These are phyloP conservation scores for Tyria jacobaeae DNA, from an alignment of 2,888 invertebrate genomes.

Conservation along the genomic window DNA sequence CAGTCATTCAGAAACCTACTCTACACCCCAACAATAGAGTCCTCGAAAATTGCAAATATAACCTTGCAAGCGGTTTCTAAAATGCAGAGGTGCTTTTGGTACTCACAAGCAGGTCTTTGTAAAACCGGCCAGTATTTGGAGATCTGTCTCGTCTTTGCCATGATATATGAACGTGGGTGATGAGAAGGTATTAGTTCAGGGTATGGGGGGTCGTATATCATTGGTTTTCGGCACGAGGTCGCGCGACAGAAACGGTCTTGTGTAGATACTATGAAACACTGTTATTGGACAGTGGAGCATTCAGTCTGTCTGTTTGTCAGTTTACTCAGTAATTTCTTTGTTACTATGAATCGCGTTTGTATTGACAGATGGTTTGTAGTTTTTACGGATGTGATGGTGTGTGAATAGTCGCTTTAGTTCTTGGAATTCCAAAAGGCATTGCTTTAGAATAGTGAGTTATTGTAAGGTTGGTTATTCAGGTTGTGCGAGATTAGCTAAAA, in stretches of 20 bases:
- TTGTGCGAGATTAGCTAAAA: constrained; percentile 1
- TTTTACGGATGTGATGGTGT: constrained; percentile 48
- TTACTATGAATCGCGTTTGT: constrained; percentile 81
- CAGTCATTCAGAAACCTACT: constrained; percentile 62
- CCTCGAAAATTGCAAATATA: constrained; percentile 57
- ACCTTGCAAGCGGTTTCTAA: constrained; percentile 72
- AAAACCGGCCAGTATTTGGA: constrained; percentile 65
- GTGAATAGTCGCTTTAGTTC: constrained; percentile 45
- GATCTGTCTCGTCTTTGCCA: constrained; percentile 66
- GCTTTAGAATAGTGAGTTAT: constrained; percentile 34
- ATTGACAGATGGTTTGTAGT: constrained; percentile 69
- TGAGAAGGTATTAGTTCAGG: constrained; percentile 50
- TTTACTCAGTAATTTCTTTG: constrained; percentile 77
- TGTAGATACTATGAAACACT: constrained; percentile 81
- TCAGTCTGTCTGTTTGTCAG: constrained; percentile 72
- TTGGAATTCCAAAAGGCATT: constrained; percentile 45
- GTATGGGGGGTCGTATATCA: constrained; percentile 53
- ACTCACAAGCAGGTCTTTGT: constrained; percentile 83
- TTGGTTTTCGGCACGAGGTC: constrained; percentile 75
- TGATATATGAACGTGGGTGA: constrained; percentile 45
- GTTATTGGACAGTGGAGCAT: constrained; percentile 81
- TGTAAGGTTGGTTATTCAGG: constrained; percentile 11
- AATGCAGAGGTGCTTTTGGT: constrained; percentile 81
- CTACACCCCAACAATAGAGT: constrained; percentile 61
- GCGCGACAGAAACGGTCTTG: constrained; percentile 80